Evolutionary conservation across 2,888 invertebrate species (phyloP).

Genomic region (Eudasyphora cyanicolor): DNA sequence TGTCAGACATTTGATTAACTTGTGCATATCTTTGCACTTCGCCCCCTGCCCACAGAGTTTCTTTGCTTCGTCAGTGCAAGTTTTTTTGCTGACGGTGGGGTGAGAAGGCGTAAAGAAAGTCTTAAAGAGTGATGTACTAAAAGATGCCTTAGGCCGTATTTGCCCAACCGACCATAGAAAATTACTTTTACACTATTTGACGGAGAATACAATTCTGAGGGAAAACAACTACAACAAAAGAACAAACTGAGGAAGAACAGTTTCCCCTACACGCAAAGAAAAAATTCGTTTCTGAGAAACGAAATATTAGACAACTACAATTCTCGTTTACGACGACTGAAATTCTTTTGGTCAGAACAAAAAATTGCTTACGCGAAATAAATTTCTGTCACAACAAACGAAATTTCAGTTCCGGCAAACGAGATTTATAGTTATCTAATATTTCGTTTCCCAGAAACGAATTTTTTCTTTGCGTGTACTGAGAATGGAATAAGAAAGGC

Average conservation of each 20-base stretch:
- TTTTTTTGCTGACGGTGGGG: neutral
- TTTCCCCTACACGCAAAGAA: too few relatives aligned
- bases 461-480: too few relatives aligned
- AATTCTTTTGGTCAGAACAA: too few relatives aligned
- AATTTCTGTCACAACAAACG: too few relatives aligned
- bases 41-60: too few relatives aligned
- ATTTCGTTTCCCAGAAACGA: too few relatives aligned
- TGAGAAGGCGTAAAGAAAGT: neutral
- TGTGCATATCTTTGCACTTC: neutral
- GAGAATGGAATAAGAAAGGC: neutral
- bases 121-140: constrained; percentile 38
- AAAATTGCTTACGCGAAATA: too few relatives aligned
- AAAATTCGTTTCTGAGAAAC: too few relatives aligned
- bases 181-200: constrained; percentile 63
- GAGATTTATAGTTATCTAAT: too few relatives aligned
- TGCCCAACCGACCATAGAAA: constrained; percentile 60
- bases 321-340: too few relatives aligned
- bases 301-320: too few relatives aligned
- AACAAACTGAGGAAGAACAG: neutral
- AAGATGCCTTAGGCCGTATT: constrained; percentile 46
- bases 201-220: neutral
- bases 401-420: neutral
- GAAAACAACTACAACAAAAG: neutral
- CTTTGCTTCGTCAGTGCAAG: neutral
- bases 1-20: constrained; percentile 18